Evolutionary conservation across 2,888 invertebrate species (phyloP), one percentile per base, ranked within the genome.

Genomic region (Polyploca ridens): DNA sequence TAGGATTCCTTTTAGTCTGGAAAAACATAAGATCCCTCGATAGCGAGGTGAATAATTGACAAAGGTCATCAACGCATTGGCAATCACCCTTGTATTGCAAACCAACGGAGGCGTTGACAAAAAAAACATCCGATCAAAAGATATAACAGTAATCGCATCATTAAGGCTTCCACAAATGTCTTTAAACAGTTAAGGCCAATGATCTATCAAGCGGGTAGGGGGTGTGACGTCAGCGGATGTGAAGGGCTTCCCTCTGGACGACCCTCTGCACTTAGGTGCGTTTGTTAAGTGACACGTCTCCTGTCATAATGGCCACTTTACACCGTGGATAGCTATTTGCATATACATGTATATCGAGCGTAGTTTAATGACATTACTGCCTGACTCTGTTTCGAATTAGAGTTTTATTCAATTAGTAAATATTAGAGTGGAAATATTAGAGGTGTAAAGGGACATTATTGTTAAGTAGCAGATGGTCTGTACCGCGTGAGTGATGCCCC

Each of bases 211-310:
- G 73, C n/a, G 46, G 46, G 46, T 63, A 67, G 67, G 35, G 73
- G 72, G 71, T 67, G 76, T 82, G 86, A 82, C 83, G 87, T 85
- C 81, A 81, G 68, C 86, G 90, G 90, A 90, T 89, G 85, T 72
- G 80, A 79, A 77, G 87, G 90, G 90, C 90, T 92, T 91, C 92
- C 86, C 87, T 88, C 90, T 88, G 75, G 71, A 63, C 62, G 27
- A 67, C 69, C 77, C 71, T 46, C 62, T 44, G 59, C 68, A 69
- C 70, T 71, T 64, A 69, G 65, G 61, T 41, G 58, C 63, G 62
- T 65, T 62, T 49, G 63, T 64, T 63, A 68, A 68, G 64, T 54
- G 68, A 66, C 64, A 63, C 62, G 33, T 44, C 61, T 60, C 54
- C 66, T 64, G 60, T 62, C 58, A 63, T 58, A 62, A 49, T 59